Evolutionary conservation across 2,797 vertebrate species (phyloP), one percentile per base, ranked within the genome.

Genomic region (Podarcis siculus): DNA sequence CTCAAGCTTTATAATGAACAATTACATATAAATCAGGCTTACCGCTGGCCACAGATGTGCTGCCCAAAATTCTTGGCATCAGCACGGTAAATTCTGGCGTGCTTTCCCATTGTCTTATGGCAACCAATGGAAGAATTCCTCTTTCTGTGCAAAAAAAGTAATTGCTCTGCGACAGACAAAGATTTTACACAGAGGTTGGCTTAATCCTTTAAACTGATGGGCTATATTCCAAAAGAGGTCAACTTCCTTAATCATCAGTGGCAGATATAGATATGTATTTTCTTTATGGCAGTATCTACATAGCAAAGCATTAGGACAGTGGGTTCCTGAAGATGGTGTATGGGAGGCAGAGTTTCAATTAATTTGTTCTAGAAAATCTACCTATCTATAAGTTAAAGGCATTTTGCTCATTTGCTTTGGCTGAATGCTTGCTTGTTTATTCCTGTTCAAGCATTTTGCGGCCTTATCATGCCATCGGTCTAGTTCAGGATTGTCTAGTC

Each of bases 81-180:
- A 72, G 85, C 72, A 45, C 0, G 82, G 42, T 89, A 87, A 92
- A 82, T 95, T 88, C 89, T 93, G 92, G 89, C 85, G 37, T 58
- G 32, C 87, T 92, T 92, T 78, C 94, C 89, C 87, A 87, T 83
- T 89, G 92, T 83, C 82, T 94, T 92, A 91, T 42, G 92, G 89
- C 71, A 92, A 89, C 87, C 73, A 92, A 64, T 83, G 89, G 8
- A 89, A 90, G 85, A 0, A 0, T 91, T 94, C 89, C 89, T 92
- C 85, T 91, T 15, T 94, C 86, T 86, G 79, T 83, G n/a, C 0
- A n/a, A 86, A 92, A 88, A 95, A 93, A 58, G 35, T 32, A 69
- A 79, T 85, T 35, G 0, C 69, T 8, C 64, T 85, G 8, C 0
- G 0, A 88, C 81, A 86, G 92, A 86, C 77, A 89, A 92, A 94